Percentiles rank a stretch among this genome's conserved stretches.
phyloP scores from a whole-genome alignment of 2,113 vertebrate species.

The Actenoides lindsayi region DNA sequence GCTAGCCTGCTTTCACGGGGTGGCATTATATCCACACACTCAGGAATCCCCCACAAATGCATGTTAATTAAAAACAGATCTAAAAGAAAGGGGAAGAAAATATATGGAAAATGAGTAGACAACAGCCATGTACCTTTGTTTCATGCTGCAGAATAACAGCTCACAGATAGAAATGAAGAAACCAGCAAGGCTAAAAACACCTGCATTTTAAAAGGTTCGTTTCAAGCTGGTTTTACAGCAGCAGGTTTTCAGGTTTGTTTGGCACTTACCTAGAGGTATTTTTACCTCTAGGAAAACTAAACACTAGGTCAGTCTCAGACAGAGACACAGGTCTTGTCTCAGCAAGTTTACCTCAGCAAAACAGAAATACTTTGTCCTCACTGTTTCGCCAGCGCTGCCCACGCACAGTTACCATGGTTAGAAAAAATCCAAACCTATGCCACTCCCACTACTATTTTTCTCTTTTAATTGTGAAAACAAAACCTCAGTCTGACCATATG shows the following conservation, averaged over 20 bases:
- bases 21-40: neutral
- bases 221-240: neutral
- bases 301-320: neutral
- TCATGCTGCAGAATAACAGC: neutral
- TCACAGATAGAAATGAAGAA: neutral
- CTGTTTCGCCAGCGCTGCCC: conserved; percentile 29
- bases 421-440: neutral
- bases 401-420: neutral
- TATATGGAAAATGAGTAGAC: neutral
- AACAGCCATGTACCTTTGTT: neutral
- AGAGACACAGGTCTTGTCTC: neutral
- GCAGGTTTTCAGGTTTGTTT: neutral
- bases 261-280: neutral
- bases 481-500: neutral
- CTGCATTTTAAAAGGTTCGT: neutral
- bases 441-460: neutral
- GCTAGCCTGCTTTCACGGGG: neutral
- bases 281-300: conserved; percentile 24
- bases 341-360: conserved; percentile 26
- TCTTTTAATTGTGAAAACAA: neutral
- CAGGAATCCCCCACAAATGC: neutral
- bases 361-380: neutral
- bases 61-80: neutral
- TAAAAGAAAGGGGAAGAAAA: neutral
- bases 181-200: neutral